phyloP scores from a whole-genome alignment of 2,113 vertebrate species.

The Ascaphus truei region DNA sequence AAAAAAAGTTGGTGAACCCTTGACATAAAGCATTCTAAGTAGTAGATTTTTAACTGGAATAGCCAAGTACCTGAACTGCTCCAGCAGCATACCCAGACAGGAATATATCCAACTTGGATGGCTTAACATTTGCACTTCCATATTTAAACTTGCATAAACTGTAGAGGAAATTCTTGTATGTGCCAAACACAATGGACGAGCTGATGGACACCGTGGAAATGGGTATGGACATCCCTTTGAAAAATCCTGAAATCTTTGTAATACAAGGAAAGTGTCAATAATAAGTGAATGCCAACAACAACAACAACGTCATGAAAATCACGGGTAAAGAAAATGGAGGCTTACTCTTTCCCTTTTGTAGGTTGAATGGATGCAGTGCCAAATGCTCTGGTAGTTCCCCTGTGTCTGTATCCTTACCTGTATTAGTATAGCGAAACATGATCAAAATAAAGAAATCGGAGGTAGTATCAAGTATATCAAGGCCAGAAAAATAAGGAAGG shows the following conservation, averaged over 20 bases:
- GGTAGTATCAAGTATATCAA: not conserved
- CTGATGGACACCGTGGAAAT: slow-evolving; percentile 61
- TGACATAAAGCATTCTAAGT: too few relatives aligned
- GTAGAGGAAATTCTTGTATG: slow-evolving; percentile 65
- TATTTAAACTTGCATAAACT: slow-evolving; percentile 60
- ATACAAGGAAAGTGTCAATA: not conserved
- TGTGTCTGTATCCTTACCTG: slow-evolving; percentile 82
- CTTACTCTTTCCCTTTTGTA: slow-evolving; percentile 73
- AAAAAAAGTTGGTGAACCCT: too few relatives aligned
- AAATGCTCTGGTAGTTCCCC: slow-evolving; percentile 62
- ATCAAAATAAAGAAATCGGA: not conserved
- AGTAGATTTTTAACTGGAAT: too few relatives aligned
- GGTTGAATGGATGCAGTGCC: slow-evolving; percentile 69
- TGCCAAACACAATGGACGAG: slow-evolving; percentile 74
- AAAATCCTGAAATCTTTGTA: slow-evolving; percentile 70
- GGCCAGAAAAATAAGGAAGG: slow-evolving; percentile 17
- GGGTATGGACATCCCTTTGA: slow-evolving; percentile 72
- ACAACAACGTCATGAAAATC: too few relatives aligned
- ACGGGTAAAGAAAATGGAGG: not conserved
- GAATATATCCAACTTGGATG: slow-evolving; percentile 61
- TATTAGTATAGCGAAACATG: not conserved
- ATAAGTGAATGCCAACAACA: too few relatives aligned
- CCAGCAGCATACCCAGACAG: slow-evolving; percentile 67
- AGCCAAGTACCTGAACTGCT: slow-evolving; percentile 59
- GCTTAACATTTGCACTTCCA: slow-evolving; percentile 43